Evolutionary conservation across 2,888 invertebrate genomes (phyloP).

Genomic region (Temnothorax ravouxi): DNA sequence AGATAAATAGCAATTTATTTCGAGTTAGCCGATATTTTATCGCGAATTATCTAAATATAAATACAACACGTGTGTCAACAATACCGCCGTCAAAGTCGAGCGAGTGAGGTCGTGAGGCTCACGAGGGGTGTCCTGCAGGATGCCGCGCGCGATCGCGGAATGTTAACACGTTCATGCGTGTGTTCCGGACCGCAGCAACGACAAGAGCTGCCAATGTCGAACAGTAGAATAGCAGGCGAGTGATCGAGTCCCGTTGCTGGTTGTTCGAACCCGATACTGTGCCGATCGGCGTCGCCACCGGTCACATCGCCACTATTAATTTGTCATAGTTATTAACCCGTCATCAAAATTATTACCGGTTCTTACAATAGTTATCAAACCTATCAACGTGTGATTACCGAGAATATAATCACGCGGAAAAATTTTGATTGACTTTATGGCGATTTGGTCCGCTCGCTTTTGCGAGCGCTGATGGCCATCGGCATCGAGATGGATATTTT

Average conservation of each 20-base stretch:
- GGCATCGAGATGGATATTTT: not conserved
- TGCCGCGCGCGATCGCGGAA: not conserved
- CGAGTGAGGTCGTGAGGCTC: not conserved
- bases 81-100: not conserved
- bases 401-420: not conserved
- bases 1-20: not conserved
- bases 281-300: not conserved
- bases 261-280: not conserved
- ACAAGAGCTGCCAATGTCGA: constrained; percentile 18
- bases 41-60: not conserved
- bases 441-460: not conserved
- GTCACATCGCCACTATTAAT: not conserved
- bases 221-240: constrained; percentile 14
- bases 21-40: not conserved
- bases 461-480: not conserved
- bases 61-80: not conserved
- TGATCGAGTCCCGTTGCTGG: constrained; percentile 2
- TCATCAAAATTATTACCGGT: constrained; percentile 12
- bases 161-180: constrained; percentile 35
- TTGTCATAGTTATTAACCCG: not conserved
- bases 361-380: not conserved
- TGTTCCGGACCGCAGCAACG: not conserved
- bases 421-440: constrained; percentile 13
- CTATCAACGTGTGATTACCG: not conserved
- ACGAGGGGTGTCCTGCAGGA: not conserved